phyloP scores from a whole-genome alignment of 2,113 vertebrate species.

The Onychostoma macrolepis region DNA sequence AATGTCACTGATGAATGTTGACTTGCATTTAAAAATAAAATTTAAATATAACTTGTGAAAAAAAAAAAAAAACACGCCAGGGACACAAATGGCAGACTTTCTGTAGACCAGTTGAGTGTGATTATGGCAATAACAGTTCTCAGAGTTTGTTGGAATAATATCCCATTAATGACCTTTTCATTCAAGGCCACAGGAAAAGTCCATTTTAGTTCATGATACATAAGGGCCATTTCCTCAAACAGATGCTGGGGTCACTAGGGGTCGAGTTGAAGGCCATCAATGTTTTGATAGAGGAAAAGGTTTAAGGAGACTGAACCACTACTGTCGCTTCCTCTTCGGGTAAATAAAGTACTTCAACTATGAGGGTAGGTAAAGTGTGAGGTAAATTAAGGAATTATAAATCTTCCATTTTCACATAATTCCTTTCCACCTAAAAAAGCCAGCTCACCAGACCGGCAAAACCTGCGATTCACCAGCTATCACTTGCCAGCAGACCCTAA shows the following conservation, averaged over 20 bases:
- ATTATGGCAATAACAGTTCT: neutral
- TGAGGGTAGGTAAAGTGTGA: neutral
- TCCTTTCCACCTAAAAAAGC: neutral
- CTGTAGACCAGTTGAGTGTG: neutral
- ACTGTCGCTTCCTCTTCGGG: neutral
- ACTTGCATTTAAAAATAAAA: neutral
- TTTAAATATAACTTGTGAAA: too few species aligned
- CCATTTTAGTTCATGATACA: slow-evolving; percentile 12
- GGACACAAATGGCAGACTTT: neutral
- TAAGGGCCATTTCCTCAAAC: slow-evolving; percentile 36
- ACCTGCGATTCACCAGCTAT: slow-evolving; percentile 46
- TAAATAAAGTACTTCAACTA: neutral
- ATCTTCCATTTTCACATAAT: neutral
- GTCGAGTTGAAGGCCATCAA: neutral
- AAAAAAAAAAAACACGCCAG: neutral
- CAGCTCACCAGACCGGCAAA: slow-evolving; percentile 25
- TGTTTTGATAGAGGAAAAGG: slow-evolving; percentile 19
- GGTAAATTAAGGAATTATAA: neutral
- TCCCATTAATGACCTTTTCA: slow-evolving; percentile 2
- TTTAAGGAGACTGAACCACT: neutral
- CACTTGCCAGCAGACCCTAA: slow-evolving; percentile 18
- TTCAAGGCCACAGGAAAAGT: slow-evolving; percentile 29
- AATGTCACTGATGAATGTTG: neutral
- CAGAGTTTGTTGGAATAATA: neutral
- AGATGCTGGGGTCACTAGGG: neutral